phyloP scores from a whole-genome alignment of 37 sponge, comb jelly and placozoan species.

The Tethya wilhelma region DNA sequence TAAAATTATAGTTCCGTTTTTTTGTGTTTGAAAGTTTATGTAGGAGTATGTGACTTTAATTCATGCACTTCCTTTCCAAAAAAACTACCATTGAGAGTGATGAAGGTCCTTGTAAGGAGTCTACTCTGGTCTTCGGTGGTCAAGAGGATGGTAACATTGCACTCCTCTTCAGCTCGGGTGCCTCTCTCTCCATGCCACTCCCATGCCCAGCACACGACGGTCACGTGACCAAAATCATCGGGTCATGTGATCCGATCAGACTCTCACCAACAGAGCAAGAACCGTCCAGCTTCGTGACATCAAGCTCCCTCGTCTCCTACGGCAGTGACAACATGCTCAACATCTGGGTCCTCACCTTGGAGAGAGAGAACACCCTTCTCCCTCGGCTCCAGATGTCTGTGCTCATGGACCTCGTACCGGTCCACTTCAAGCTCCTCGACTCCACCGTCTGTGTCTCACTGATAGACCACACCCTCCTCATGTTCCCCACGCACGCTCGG shows the following conservation, averaged over 20 bases:
- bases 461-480: constrained; percentile 15
- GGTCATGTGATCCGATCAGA: constrained; percentile 19
- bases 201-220: constrained; percentile 61
- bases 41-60: no score
- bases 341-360: constrained; percentile 41
- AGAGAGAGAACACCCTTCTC: not conserved
- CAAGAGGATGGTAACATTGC: constrained; percentile 49
- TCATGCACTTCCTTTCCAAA: no score
- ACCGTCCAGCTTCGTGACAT: no score
- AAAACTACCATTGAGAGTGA: no score
- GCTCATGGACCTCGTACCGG: constrained; percentile 12
- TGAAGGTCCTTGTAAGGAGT: no score
- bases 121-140: constrained; percentile 61
- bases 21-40: no score
- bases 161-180: constrained; percentile 20
- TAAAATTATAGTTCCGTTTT: no score
- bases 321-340: constrained; percentile 50
- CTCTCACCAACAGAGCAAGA: not conserved
- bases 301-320: constrained; percentile 36
- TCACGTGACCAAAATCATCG: constrained; percentile 24
- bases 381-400: constrained; percentile 1
- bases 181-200: constrained; percentile 26
- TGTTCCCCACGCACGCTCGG: constrained; percentile 19
- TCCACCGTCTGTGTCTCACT: constrained; percentile 38
- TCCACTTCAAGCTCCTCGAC: not conserved